Conservation (phyloP, 2,888 invertebrate genomes). For the Cryptops parisi region DNA sequence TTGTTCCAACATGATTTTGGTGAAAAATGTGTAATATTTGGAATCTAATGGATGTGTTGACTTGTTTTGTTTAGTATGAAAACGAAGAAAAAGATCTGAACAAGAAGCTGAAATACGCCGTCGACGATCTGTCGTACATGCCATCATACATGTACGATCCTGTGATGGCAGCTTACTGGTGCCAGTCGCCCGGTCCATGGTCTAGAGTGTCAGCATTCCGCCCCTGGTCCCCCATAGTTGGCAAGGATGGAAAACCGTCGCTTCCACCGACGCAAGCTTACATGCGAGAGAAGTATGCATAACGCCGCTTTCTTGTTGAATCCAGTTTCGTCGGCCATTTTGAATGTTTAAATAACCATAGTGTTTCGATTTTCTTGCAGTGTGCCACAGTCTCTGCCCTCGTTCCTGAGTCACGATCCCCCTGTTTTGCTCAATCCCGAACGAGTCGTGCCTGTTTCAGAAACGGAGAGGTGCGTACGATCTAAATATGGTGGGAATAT, state of each 20-base stretch:
- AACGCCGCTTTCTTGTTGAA: too few species aligned
- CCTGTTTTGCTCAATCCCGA: conserved; percentile 76
- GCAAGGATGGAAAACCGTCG: conserved; percentile 17
- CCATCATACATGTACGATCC: conserved; percentile 16
- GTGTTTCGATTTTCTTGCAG: conserved; percentile 4
- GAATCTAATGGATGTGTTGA: background rate
- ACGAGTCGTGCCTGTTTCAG: conserved; percentile 64
- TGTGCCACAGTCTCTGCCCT: conserved; percentile 28
- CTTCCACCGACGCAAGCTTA: conserved; percentile 9
- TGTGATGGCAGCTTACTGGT: conserved; percentile 14
- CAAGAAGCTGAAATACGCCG: conserved; percentile 15
- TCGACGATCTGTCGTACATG: conserved; percentile 3
- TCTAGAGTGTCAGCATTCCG: conserved; percentile 15
- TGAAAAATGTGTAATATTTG: background rate
- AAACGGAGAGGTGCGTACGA: conserved; percentile 58
- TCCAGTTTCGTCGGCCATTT: too few species aligned
- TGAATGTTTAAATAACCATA: background rate
- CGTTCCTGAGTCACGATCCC: conserved; percentile 49
- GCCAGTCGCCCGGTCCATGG: conserved; percentile 1
- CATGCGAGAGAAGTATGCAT: conserved; percentile 13
- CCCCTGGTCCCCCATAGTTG: conserved; percentile 15
- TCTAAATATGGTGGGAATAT: too few species aligned
- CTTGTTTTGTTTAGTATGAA: conserved; percentile 6
- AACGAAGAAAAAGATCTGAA: conserved; percentile 11
- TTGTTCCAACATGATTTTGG: too few species aligned